Conservation (phyloP, 2,113 vertebrate species). For the Gallinago jamesoni region DNA sequence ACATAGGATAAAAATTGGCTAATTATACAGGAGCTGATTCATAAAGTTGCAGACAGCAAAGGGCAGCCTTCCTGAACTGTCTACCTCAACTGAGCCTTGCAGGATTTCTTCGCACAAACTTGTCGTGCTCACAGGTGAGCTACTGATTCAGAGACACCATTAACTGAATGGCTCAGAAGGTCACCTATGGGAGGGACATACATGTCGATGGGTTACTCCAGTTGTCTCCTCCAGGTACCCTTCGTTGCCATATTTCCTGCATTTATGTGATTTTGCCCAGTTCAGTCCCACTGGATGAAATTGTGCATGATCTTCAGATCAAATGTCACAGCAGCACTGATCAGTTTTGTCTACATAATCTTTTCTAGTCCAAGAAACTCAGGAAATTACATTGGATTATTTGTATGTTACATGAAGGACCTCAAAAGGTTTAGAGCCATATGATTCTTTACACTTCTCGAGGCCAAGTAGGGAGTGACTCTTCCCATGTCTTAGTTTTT, state of each 20-base stretch:
- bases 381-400: not conserved
- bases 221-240: not conserved
- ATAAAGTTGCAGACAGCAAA: not conserved
- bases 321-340: not conserved
- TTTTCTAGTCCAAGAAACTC: not conserved
- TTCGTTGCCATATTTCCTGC: not conserved
- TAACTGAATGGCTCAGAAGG: not conserved
- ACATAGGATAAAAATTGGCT: not conserved
- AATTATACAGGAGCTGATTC: not conserved
- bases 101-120: not conserved
- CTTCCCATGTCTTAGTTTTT: not conserved
- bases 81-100: not conserved
- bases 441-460: not conserved
- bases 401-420: not conserved
- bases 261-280: not conserved
- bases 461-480: not conserved
- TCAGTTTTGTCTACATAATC: not conserved
- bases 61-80: not conserved
- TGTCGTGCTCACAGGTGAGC: not conserved
- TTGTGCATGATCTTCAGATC: accelerated
- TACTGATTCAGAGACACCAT: not conserved
- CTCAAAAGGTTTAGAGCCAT: not conserved
- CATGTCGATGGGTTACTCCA: not conserved
- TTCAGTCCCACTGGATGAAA: not conserved
- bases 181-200: too few species aligned